Evolutionary conservation across 2,113 vertebrate species (phyloP).

Genomic region (Prochilodus magdalenae): DNA sequence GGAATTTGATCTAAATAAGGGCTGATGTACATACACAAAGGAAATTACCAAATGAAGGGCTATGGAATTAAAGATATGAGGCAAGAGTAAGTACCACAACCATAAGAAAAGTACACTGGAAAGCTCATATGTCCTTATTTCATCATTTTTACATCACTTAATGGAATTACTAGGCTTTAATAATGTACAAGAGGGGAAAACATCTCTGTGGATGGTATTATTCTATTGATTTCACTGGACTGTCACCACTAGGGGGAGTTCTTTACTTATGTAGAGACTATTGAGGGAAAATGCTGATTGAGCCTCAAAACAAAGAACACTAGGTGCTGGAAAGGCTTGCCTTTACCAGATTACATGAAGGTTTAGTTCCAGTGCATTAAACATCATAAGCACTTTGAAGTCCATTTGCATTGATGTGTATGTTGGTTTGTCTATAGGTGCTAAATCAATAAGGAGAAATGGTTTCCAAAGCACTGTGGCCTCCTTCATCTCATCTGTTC

Average conservation of each 20-base stretch:
- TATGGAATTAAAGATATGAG: conserved; percentile 9
- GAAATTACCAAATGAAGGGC: conserved; percentile 30
- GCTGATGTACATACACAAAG: conserved; percentile 31
- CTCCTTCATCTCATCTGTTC: conserved; percentile 15
- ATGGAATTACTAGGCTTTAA: background rate
- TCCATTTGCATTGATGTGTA: conserved; percentile 18
- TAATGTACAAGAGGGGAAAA: background rate
- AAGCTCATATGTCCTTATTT: background rate
- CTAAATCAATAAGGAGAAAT: conserved; percentile 42
- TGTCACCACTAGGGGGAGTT: conserved; percentile 49
- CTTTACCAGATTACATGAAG: background rate
- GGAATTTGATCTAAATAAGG: conserved; percentile 46
- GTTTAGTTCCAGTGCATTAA: conserved; percentile 26
- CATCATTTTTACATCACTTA: background rate
- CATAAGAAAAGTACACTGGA: background rate
- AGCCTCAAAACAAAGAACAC: conserved; percentile 26
- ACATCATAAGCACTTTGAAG: conserved; percentile 11
- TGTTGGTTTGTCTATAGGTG: conserved; percentile 28
- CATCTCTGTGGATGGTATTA: background rate
- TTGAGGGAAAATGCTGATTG: background rate
- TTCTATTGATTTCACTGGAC: background rate
- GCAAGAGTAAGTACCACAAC: background rate
- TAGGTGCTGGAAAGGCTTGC: background rate
- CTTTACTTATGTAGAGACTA: conserved; percentile 7
- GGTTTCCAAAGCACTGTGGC: conserved; percentile 25